These are phyloP conservation scores for Molothrus aeneus DNA, from an alignment of 2,797 vertebrate genomes.

Conservation along the genomic window DNA sequence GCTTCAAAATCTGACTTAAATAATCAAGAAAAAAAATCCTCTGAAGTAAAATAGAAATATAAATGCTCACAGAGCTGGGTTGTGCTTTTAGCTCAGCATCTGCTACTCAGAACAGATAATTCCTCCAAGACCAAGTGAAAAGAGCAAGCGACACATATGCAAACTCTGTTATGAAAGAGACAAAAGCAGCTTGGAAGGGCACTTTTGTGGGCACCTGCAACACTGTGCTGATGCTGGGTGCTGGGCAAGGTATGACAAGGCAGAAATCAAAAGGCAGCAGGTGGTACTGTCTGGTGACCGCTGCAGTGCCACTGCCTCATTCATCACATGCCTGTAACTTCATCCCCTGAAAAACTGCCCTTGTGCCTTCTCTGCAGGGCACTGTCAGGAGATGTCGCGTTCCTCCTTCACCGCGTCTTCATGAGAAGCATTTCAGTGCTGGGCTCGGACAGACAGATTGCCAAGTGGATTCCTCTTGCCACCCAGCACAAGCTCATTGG, in stretches of 20 bases:
- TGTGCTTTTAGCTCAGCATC: slow-evolving; percentile 11
- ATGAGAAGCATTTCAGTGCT: slow-evolving; percentile 61
- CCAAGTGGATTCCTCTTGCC: slow-evolving; percentile 74
- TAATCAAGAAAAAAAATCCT: background rate
- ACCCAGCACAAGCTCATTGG: slow-evolving; percentile 57
- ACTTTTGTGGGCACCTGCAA: background rate
- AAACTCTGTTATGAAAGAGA: background rate
- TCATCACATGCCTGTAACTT: background rate
- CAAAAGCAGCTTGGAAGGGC: background rate
- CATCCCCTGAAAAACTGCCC: background rate
- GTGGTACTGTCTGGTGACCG: background rate
- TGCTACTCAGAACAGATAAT: background rate
- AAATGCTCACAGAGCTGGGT: background rate
- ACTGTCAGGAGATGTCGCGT: slow-evolving; percentile 15
- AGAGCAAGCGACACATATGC: background rate
- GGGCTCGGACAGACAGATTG: slow-evolving; percentile 77
- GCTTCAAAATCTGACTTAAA: background rate
- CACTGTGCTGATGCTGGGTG: background rate
- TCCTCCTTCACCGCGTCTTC: slow-evolving; percentile 61
- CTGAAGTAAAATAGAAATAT: background rate
- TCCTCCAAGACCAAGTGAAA: background rate
- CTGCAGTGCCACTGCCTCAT: background rate
- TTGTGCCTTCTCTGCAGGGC: slow-evolving; percentile 52
- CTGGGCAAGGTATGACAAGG: background rate
- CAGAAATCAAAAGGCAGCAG: background rate